Evolutionary conservation across 2,888 invertebrate genomes (phyloP).

Genomic region (Lamellibrachia columna): DNA sequence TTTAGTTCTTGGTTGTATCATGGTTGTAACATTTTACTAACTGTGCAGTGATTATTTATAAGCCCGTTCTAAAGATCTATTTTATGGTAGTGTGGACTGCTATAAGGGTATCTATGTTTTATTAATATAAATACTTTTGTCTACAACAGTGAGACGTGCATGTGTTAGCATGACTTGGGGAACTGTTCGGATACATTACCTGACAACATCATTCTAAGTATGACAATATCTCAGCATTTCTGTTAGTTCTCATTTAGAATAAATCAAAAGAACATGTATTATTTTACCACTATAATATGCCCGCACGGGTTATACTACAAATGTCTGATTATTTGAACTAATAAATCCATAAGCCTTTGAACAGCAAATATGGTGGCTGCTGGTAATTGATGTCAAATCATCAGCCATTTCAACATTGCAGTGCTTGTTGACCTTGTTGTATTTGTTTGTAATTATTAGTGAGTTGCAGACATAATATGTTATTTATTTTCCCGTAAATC

Average conservation of each 20-base stretch:
- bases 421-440: not conserved
- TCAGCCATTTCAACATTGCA: not conserved
- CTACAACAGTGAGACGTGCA: not conserved
- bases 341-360: not conserved
- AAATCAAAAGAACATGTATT: not conserved
- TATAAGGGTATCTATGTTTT: not conserved
- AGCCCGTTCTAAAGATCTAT: not conserved
- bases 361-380: not conserved
- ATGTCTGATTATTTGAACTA: not conserved
- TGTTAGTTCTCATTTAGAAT: not conserved
- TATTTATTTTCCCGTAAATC: not conserved
- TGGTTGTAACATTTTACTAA: not conserved
- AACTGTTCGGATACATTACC: not conserved
- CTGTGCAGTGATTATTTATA: not conserved
- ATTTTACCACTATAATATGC: not conserved
- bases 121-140: not conserved
- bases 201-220: not conserved
- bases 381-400: not conserved
- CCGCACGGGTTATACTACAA: not conserved
- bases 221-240: not conserved
- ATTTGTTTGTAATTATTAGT: not conserved
- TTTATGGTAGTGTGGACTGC: not conserved
- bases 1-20: not conserved
- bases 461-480: not conserved
- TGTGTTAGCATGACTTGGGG: not conserved